Base-by-base conservation (phyloP, 2,113 vertebrate species). In the Mirounga angustirostris region DNA sequence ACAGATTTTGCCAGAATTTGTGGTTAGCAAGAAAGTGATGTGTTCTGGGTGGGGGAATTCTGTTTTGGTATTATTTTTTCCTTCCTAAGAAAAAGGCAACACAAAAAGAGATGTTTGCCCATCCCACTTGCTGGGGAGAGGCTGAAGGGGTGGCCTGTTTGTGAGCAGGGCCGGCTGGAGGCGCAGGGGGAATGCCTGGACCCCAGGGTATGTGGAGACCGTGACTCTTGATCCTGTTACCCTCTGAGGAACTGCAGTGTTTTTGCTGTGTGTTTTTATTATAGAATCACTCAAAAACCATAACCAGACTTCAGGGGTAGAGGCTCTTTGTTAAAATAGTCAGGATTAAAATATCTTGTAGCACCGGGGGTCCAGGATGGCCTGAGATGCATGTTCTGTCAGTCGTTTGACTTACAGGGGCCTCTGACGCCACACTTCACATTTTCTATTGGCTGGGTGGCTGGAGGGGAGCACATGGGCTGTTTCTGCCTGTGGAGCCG, bases 11-110 rank as follows among this genome's bases (percentile, higher is more conserved):
- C 91, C 96, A 96, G 93, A 78, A 63, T 94, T 79, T 93, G 98
- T 89, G 97, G 98, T 97, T 88, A 96, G 91, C 91, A 58, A 79
- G 95, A 98, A 95, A 96, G 90, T 74, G 85, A 65, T 83, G 71
- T 95, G 86, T 91, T 74, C 90, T 0, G 58, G 28, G 87, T 59
- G 15, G 98, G 98, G 98, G 96, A 96, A 95, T 97, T 97, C 94
- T 97, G 96, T 58, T 73, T 95, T 80, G 40, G 28, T 93, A 14
- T 91, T 67, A 10, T 81, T 96, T 89, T 95, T 88, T 90, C 84
- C 81, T 97, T 96, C 96, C 91, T 82, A 46, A 97, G 98, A 97
- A 97, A 92, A 95, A 79, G 13, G 10, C 1, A 46, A 21, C 63
- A 58, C 26, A 19, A 43, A 96, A 79, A 85, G 81, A 21, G 36